Percentiles rank a stretch among this genome's conserved stretches.
Evolutionary conservation across 1,140 invertebrate species (phyloP).

Genomic region (Aleiodes sp.): DNA sequence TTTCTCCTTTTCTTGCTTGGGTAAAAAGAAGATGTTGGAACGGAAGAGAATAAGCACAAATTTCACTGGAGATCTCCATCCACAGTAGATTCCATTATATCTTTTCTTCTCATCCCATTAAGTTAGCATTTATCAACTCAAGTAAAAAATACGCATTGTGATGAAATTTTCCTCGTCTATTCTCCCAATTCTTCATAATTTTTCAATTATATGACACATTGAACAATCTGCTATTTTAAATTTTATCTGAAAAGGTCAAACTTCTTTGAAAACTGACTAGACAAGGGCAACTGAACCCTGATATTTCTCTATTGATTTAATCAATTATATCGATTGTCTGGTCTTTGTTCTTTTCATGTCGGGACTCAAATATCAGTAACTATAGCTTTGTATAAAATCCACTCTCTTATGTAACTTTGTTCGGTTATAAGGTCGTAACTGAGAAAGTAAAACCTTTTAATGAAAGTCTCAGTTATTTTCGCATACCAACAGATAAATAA

Average conservation of each 20-base stretch:
- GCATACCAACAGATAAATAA: background rate
- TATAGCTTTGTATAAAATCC: too few relatives aligned
- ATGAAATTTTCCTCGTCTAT: too few relatives aligned
- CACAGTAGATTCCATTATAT: too few relatives aligned
- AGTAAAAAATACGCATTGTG: too few relatives aligned
- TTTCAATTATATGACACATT: background rate
- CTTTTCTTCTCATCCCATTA: too few relatives aligned
- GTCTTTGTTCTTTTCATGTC: background rate
- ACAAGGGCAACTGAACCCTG: background rate
- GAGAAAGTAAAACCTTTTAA: background rate
- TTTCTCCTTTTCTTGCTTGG: background rate
- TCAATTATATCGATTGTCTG: background rate
- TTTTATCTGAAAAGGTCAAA: constrained; percentile 5
- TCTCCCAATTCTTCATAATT: too few relatives aligned
- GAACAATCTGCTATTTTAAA: background rate
- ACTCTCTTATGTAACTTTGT: background rate
- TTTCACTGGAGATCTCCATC: too few relatives aligned
- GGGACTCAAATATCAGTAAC: too few relatives aligned
- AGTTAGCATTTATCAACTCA: too few relatives aligned
- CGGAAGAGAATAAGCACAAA: background rate
- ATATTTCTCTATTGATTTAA: background rate
- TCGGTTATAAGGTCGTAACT: background rate
- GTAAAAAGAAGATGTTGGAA: background rate
- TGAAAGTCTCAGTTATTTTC: background rate
- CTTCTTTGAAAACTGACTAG: background rate